phyloP scores from a whole-genome alignment of 2,888 invertebrate species.

The Candidula unifasciata region DNA sequence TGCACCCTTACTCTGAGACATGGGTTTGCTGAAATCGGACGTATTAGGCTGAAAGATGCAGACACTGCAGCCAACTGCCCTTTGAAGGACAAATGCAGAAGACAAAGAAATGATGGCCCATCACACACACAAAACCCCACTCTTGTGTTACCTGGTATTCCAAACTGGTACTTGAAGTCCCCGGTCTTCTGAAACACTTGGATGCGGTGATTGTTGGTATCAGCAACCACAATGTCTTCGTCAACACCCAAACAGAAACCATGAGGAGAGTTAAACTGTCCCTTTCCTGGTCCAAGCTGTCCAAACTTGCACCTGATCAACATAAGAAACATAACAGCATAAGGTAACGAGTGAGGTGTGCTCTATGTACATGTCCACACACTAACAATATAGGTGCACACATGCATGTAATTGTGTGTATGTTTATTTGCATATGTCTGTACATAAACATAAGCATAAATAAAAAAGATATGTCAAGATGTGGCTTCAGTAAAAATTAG shows the following conservation, averaged over 20 bases:
- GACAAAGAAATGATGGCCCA: too few species aligned
- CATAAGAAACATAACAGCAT: neutral
- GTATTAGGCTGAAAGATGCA: too few species aligned
- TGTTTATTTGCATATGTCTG: neutral
- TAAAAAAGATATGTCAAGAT: too few species aligned
- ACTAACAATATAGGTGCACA: neutral
- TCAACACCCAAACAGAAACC: slow-evolving; percentile 96
- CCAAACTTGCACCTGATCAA: slow-evolving; percentile 88
- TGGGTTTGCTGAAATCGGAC: too few species aligned
- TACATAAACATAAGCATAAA: neutral
- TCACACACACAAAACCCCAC: too few species aligned
- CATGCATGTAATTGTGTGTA: neutral
- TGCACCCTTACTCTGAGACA: too few species aligned
- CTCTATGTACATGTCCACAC: neutral
- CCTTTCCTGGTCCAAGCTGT: slow-evolving; percentile 92
- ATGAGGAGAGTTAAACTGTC: slow-evolving; percentile 97
- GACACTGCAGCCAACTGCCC: too few species aligned
- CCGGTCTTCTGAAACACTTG: slow-evolving; percentile 96
- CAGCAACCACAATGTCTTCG: slow-evolving; percentile 95
- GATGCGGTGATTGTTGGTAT: slow-evolving; percentile 97
- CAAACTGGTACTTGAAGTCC: slow-evolving; percentile 94
- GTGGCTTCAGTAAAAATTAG: too few species aligned
- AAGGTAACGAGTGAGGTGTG: neutral
- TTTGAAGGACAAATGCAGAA: too few species aligned
- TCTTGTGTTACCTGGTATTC: slow-evolving; percentile 86